Evolutionary conservation across 1,140 invertebrate species (phyloP).

Genomic region (Polyergus mexicanus): DNA sequence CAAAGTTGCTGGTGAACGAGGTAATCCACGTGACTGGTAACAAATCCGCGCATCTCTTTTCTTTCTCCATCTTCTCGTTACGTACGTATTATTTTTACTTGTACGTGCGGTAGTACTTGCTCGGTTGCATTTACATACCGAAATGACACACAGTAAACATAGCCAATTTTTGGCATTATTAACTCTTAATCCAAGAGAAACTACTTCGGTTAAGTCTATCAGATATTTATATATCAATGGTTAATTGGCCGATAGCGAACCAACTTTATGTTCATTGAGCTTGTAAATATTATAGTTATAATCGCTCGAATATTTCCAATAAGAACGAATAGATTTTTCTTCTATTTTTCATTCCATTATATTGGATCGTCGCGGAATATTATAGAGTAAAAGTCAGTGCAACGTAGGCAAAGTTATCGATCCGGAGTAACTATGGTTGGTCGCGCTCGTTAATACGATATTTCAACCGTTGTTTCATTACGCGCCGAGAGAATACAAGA

Average conservation of each 20-base stretch:
- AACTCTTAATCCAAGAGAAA: constrained; percentile 23
- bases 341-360: too few species aligned
- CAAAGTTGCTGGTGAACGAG: constrained; percentile 50
- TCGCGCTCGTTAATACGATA: constrained; percentile 35
- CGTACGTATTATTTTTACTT: background rate
- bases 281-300: background rate
- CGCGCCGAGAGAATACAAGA: background rate
- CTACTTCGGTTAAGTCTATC: background rate
- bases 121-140: constrained; percentile 48
- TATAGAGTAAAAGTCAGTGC: background rate
- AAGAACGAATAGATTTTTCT: background rate
- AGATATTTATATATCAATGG: background rate
- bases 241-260: background rate
- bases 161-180: constrained; percentile 48
- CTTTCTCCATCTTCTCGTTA: constrained; percentile 55
- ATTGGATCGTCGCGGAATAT: constrained; percentile 6
- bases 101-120: constrained; percentile 16
- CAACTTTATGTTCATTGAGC: background rate
- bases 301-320: background rate
- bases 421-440: constrained; percentile 35
- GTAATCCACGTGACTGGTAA: constrained; percentile 59
- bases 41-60: constrained; percentile 51
- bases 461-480: constrained; percentile 36
- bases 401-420: constrained; percentile 40
- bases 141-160: constrained; percentile 52